phyloP scores from a whole-genome alignment of 2,797 vertebrate species.

The Sylvia borin region DNA sequence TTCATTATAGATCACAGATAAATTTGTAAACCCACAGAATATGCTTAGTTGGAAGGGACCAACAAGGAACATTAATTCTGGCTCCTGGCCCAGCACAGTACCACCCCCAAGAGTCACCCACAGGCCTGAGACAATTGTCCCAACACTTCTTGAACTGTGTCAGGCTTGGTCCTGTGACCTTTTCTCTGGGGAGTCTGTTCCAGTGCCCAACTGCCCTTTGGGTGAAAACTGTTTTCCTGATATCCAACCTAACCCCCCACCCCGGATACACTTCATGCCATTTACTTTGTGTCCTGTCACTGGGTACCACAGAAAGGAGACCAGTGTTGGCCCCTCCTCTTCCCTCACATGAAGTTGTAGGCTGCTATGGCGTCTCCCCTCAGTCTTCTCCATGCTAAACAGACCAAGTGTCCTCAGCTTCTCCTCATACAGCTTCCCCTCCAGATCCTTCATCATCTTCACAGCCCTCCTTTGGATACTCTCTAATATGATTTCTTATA shows the following conservation, averaged over 20 bases:
- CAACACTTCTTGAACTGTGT: background rate
- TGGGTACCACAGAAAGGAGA: background rate
- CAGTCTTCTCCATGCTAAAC: background rate
- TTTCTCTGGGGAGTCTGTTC: background rate
- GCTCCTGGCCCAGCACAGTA: background rate
- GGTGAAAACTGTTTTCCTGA: background rate
- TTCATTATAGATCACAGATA: background rate
- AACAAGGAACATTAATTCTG: background rate
- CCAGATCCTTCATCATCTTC: background rate
- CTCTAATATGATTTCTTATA: background rate
- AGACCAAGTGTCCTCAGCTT: background rate
- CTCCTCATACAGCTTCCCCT: background rate
- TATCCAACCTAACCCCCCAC: background rate
- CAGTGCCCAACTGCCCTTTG: rapidly evolving
- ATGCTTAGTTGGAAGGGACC: background rate
- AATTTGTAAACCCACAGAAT: background rate
- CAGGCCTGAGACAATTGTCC: too few species aligned
- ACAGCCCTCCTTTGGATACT: too few species aligned
- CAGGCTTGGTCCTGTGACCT: background rate
- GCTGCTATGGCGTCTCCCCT: background rate
- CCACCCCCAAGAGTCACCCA: background rate
- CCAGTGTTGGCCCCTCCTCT: background rate
- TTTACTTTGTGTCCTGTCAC: background rate
- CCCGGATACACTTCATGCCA: background rate
- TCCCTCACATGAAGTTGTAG: too few species aligned